Evolutionary conservation across 2,797 vertebrate species (phyloP).

Genomic region (Acrossocheilus fasciatus): DNA sequence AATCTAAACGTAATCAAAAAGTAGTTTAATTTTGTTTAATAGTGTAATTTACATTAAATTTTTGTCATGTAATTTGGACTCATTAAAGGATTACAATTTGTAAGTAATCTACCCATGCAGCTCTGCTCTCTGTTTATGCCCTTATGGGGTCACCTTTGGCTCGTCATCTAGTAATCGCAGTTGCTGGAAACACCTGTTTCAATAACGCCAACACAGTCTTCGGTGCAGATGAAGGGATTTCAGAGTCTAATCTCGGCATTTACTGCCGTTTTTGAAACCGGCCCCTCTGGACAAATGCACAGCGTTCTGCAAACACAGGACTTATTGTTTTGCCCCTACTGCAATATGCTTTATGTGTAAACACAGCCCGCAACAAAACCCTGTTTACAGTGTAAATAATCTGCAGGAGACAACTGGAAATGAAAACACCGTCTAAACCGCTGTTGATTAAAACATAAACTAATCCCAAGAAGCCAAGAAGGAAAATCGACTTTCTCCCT

Average conservation of each 20-base stretch:
- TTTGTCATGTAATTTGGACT: background rate
- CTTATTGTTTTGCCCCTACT: conserved; percentile 60
- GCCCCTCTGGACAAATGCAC: conserved; percentile 33
- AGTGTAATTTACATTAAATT: too few relatives aligned
- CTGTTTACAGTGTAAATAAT: conserved; percentile 72
- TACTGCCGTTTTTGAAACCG: conserved; percentile 42
- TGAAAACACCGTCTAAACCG: conserved; percentile 65
- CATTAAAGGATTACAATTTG: background rate
- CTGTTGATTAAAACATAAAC: conserved; percentile 26
- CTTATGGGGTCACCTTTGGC: conserved; percentile 6
- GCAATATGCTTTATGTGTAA: conserved; percentile 70
- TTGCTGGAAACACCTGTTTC: conserved; percentile 17
- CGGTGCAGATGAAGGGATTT: conserved; percentile 53
- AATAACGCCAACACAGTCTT: background rate
- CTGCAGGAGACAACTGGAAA: conserved; percentile 62
- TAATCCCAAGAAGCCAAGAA: conserved; percentile 4
- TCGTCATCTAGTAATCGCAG: background rate
- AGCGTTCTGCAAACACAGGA: conserved; percentile 29
- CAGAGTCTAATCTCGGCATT: conserved; percentile 56
- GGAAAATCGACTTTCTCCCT: background rate
- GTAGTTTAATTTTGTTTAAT: too few relatives aligned
- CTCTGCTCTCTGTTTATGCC: background rate
- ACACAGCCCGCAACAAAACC: conserved; percentile 64
- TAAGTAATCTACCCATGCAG: background rate
- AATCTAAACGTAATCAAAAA: too few relatives aligned